Evolutionary conservation across 2,113 vertebrate genomes (phyloP), one percentile per base, ranked within the genome.

Genomic region (Atherinomorus stipes): DNA sequence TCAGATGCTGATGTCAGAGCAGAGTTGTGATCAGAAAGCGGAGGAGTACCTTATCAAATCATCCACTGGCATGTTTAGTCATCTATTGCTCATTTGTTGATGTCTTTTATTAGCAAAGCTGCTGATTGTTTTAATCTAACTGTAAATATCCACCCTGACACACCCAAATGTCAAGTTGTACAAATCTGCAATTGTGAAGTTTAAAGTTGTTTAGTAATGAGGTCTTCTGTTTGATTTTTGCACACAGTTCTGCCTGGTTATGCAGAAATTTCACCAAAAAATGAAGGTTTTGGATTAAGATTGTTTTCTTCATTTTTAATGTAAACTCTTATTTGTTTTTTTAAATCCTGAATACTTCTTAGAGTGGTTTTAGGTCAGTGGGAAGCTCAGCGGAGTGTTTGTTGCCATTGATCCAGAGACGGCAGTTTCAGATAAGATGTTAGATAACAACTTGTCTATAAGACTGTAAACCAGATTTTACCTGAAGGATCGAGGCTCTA

Each of bases 1-100:
- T 78, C 40, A 56, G 5, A 64, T 23, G 68, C 19, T 23, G 5
- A 52, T 62, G 61, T 78, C 38, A 52, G 19, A 53, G 22, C 13
- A 47, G 13, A 18, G 2, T 22, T 10, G 7, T 1, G 3, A 16
- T 4, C 12, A 59, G 63, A 23, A 51, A 51, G 28, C 1, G 1
- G 26, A 26, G 18, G 5, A 34, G 38, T 18, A 0, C 10, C 1
- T 13, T 28, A 16, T 37, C 37, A 42, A 18, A 38, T 15, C 25
- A 7, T 54, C 54, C 22, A 1, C 28, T 34, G 13, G 4, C 23
- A 4, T 11, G 11, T 38, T 28, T 25, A 15, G n/a, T 49, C 22
- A 8, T 23, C 18, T 26, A 2, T 37, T 12, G n/a, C 23, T 64
- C 34, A 3, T 22, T 22, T 67, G 38, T 54, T 7, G 2, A 9